Evolutionary conservation across 1,140 invertebrate genomes (phyloP), one percentile per base, ranked within the genome.

Genomic region (Ericerus pela): DNA sequence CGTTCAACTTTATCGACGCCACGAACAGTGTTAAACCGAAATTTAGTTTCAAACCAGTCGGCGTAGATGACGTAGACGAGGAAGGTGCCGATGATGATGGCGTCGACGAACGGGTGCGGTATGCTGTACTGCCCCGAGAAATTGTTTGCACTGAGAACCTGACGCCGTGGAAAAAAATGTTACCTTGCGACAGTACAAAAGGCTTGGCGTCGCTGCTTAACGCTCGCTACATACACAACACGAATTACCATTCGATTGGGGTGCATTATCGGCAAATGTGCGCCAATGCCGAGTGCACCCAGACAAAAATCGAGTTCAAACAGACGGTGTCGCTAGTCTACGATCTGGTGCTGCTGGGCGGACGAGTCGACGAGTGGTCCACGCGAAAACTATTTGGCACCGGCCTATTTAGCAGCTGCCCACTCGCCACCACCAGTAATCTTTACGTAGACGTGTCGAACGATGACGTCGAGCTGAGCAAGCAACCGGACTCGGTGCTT

Each of bases 141-240:
- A 88, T 93, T 64, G 89, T 96, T 8, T 99, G 96, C 67, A 98
- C 95, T 18, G 94, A 98, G 75, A 99, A 99, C 75, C 74, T 99
- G 61, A 98, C 95, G 28, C 95, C 95, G 2, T 98, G 93, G 83
- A 95, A 94, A 66, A 98, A 98, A 70, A 71, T 98, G 1, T 67
- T 98, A 29, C 95, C 95, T 2, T 98, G 95, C 73, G 81, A 86
- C 66, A 82, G 84, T 36, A 84, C 80, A 77, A 76, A 71, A 69
- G 93, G 94, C 22, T 73, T 96, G 58, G 80, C 87, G 22, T 81
- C 84, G 1, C 70, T 98, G 24, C 73, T 96, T n/a, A 92, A 93
- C 68, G 87, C 93, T 12, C 83, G 84, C 51, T 79, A 84, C 63
- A 81, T 98, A 53, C 90, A 96, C 66, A 92, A 93, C 66, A 88